A percentile compares a stretch with the other conserved stretches of the same genome.
Conservation (phyloP, 2,797 vertebrate species). For the Neosilurus hyrtlii region DNA sequence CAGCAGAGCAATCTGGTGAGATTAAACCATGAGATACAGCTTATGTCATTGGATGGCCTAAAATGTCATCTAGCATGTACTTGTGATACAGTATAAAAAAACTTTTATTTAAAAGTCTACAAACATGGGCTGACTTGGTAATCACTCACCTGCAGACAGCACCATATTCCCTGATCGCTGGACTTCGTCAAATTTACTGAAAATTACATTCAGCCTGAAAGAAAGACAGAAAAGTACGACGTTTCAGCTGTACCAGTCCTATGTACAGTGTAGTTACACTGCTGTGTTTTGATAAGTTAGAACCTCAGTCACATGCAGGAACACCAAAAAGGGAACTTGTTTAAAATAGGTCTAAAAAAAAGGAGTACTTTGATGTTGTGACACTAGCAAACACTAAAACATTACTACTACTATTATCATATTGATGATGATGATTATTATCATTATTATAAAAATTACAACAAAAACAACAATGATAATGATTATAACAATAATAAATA, state of each 20-base stretch:
- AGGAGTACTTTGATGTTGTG: not conserved
- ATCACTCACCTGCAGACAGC: slow-evolving; percentile 82
- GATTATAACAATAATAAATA: too few species aligned
- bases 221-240: not conserved
- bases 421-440: not conserved
- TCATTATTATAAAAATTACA: too few species aligned
- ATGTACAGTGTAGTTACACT: not conserved
- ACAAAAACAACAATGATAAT: too few species aligned
- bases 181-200: slow-evolving; percentile 93
- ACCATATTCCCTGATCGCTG: slow-evolving; percentile 95
- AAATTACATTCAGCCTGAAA: slow-evolving; percentile 92
- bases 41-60: too few species aligned
- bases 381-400: not conserved
- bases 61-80: too few species aligned
- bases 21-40: not conserved
- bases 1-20: not conserved
- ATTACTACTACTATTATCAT: not conserved
- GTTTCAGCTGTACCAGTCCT: not conserved
- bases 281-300: not conserved
- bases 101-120: too few species aligned
- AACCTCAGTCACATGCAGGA: slow-evolving; percentile 24
- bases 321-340: slow-evolving; percentile 30
- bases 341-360: not conserved
- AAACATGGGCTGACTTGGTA: not conserved
- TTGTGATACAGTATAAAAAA: too few species aligned